Evolutionary conservation across 2,888 invertebrate genomes (phyloP).

Genomic region (Diarsia mendica): DNA sequence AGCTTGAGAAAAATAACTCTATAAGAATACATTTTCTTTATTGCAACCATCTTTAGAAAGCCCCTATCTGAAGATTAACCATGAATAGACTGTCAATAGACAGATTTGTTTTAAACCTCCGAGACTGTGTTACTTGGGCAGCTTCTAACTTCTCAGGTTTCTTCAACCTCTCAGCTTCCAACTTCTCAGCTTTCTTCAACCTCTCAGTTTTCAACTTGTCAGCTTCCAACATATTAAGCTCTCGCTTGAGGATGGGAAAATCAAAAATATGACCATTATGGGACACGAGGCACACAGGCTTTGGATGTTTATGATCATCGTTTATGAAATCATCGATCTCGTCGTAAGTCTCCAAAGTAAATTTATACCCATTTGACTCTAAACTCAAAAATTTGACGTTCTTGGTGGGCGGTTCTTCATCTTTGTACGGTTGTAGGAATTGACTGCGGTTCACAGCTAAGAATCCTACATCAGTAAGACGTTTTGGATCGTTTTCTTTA

Average conservation of each 20-base stretch:
- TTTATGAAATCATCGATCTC: neutral
- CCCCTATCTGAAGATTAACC: no score
- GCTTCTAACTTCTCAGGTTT: no score
- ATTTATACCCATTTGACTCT: neutral
- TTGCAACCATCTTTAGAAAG: no score
- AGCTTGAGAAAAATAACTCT: no score
- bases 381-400: neutral
- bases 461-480: neutral
- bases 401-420: neutral
- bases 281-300: slow-evolving; percentile 12
- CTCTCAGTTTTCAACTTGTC: no score
- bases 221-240: no score
- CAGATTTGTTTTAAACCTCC: no score
- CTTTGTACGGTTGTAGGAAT: neutral
- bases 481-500: rapidly evolving
- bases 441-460: slow-evolving; percentile 9
- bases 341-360: neutral
- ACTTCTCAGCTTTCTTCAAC: neutral
- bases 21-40: no score
- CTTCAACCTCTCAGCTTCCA: no score
- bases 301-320: neutral
- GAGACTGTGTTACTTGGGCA: no score
- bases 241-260: slow-evolving; percentile 8
- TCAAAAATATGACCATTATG: neutral
- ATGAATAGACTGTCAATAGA: no score